These are phyloP conservation scores for Adela reaumurella DNA, from an alignment of 2,888 invertebrate genomes.

Conservation along the genomic window DNA sequence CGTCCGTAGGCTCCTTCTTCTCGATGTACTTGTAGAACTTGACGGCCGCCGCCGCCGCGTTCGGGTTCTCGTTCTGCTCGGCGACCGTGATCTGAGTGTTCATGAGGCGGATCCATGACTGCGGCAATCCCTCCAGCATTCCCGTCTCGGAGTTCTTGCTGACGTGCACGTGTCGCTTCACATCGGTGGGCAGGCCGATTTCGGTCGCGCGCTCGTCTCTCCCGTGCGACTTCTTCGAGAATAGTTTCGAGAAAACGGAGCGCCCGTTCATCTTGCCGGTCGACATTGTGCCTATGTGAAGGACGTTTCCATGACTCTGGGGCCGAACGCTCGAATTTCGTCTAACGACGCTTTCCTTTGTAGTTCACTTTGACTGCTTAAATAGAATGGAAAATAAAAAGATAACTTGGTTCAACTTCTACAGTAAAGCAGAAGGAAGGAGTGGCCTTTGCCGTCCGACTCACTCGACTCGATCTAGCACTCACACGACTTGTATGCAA, in stretches of 20 bases:
- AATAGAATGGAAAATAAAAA: conserved; percentile 14
- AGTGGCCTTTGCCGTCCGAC: too few species aligned
- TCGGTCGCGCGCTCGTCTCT: conserved; percentile 57
- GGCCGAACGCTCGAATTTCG: neutral
- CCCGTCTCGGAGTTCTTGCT: conserved; percentile 80
- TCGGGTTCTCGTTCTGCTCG: conserved; percentile 86
- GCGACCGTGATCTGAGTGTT: conserved; percentile 80
- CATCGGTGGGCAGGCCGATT: conserved; percentile 82
- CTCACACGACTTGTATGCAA: too few species aligned
- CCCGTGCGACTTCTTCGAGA: conserved; percentile 40
- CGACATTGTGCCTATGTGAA: neutral
- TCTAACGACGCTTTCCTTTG: too few species aligned
- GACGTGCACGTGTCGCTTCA: conserved; percentile 84
- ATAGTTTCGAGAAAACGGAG: conserved; percentile 48
- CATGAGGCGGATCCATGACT: conserved; percentile 75
- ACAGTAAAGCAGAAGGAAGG: too few species aligned
- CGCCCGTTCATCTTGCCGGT: conserved; percentile 36
- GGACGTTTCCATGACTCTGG: neutral
- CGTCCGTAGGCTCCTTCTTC: conserved; percentile 68
- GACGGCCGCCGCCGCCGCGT: conserved; percentile 86
- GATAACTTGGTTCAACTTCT: too few species aligned
- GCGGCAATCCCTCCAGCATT: conserved; percentile 80
- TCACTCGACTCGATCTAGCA: too few species aligned
- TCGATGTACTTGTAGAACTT: conserved; percentile 88
- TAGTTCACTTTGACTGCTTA: too few species aligned